These are phyloP conservation scores for Xanthia togata DNA, from an alignment of 2,888 invertebrate species.

Conservation along the genomic window DNA sequence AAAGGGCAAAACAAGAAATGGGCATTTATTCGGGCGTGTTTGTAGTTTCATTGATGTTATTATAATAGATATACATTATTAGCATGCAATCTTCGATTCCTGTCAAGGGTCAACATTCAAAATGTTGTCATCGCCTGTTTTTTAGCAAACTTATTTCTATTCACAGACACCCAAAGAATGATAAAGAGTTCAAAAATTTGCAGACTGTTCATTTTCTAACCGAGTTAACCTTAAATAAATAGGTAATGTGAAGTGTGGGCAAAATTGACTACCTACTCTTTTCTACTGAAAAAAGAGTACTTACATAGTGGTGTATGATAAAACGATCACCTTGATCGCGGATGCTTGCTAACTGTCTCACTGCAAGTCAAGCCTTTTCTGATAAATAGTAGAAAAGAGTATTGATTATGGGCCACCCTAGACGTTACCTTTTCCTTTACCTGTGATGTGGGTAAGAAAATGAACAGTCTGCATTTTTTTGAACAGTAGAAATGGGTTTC, in stretches of 20 bases:
- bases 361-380: no score
- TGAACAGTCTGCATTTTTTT: neutral
- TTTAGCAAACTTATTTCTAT: neutral
- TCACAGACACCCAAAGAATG: neutral
- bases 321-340: no score
- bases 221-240: no score
- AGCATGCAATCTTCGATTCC: neutral
- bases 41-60: conserved; percentile 4
- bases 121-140: neutral
- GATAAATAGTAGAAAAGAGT: neutral
- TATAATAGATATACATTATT: neutral
- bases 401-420: neutral
- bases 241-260: no score
- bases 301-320: no score
- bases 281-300: no score
- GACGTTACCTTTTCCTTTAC: neutral
- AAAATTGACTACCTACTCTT: neutral
- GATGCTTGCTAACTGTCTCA: no score
- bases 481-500: no score
- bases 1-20: conserved; percentile 12
- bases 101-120: neutral
- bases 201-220: neutral
- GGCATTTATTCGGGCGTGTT: neutral
- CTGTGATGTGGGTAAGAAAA: neutral
- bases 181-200: neutral